Base-by-base conservation (phyloP, 2,113 vertebrate species). In the Scartelaos histophorus region DNA sequence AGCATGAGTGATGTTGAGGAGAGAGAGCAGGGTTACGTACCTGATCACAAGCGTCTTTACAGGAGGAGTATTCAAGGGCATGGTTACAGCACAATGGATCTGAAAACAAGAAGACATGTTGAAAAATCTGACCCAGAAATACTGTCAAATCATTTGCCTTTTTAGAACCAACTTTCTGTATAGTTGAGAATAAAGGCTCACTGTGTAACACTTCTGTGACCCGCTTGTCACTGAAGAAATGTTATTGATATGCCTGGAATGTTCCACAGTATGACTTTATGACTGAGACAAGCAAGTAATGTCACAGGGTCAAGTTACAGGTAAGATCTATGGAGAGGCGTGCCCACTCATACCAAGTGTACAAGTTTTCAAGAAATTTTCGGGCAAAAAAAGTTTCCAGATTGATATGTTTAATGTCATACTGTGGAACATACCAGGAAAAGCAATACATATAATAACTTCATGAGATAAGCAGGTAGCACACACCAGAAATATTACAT, bases 11-110 rank as follows among this genome's bases (percentile, higher is more conserved):
- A 17, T n/a, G 17, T 24, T 21, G 25, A 19, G 29, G 24, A 38
- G 60, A 17, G 60, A 58, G 22, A n/a, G 7, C 1, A n/a, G 19
- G 17, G 17, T 16, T 16, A 51, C 11, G 17, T 93, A 99, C 97
- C 96, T 98, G 97, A 75, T 97, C 95, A 92, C 97, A 99, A 46
- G 96, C 96, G 88, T 97, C 97, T 83, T 91, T 96, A 80, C 97
- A 99, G 91, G 95, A 94, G 46, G 95, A 93, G 74, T 92, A 91
- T 70, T 95, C 95, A 17, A 94, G 94, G 75, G 95, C 96, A 88
- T 96, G 94, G 68, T 95, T 94, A 94, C 97, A 99, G 86, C 97
- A 99, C 82, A 95, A 92, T 19, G 95, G 89, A 87, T 96, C 97
- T 99, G 86, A n/a, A 82, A 29, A 66, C n/a, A 25, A 58, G 4